A percentile compares a stretch with the other conserved stretches of the same genome.
phyloP scores from a whole-genome alignment of 2,797 vertebrate genomes.

The Mus spretus region DNA sequence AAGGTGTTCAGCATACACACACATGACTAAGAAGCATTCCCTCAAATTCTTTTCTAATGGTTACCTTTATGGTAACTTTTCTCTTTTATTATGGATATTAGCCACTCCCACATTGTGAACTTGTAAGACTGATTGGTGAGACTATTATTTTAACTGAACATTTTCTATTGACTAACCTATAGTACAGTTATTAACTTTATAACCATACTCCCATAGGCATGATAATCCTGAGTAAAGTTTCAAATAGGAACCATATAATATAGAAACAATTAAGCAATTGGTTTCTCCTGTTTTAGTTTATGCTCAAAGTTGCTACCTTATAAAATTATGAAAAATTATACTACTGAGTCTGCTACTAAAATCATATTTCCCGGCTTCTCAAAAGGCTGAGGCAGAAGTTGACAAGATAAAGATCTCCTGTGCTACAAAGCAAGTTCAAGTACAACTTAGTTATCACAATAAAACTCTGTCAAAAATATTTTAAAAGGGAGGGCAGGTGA shows the following conservation, averaged over 20 bases:
- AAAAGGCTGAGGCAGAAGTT: background rate
- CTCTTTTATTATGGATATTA: background rate
- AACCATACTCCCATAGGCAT: background rate
- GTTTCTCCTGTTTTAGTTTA: background rate
- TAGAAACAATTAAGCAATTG: background rate
- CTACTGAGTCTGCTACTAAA: background rate
- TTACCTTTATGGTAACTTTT: background rate
- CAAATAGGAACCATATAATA: background rate
- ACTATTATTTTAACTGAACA: background rate
- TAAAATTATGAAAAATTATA: constrained; percentile 9
- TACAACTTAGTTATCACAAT: background rate
- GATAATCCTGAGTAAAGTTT: background rate
- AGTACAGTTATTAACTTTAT: background rate
- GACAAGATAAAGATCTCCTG: background rate
- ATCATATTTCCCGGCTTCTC: background rate
- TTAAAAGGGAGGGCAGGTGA: background rate
- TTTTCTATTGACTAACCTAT: background rate
- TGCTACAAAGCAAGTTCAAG: background rate
- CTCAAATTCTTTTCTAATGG: background rate
- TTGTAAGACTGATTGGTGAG: background rate
- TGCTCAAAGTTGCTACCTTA: background rate
- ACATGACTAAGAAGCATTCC: background rate
- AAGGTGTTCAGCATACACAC: background rate
- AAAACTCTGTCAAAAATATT: background rate
- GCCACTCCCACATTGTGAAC: background rate